These are phyloP conservation scores for Odontamblyopus lacepedii DNA, from an alignment of 2,797 vertebrate genomes.

Conservation along the genomic window DNA sequence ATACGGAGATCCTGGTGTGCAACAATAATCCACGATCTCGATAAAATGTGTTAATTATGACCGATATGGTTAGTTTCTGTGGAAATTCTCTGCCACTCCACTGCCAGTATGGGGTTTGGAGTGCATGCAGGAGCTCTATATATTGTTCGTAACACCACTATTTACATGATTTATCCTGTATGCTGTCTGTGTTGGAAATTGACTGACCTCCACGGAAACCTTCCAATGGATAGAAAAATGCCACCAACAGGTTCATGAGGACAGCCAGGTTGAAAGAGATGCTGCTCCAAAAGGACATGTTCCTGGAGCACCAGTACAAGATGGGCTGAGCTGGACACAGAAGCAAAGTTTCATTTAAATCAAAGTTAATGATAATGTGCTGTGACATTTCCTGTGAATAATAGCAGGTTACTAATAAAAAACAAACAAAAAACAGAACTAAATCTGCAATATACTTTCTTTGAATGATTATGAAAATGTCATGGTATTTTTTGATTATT, in stretches of 20 bases:
- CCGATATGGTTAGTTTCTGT: too few relatives aligned
- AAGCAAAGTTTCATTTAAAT: slow-evolving; percentile 21
- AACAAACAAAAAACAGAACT: not conserved
- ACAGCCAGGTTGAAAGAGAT: slow-evolving; percentile 99
- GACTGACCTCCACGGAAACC: slow-evolving; percentile 89
- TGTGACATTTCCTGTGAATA: not conserved
- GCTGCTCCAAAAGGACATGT: slow-evolving; percentile 99
- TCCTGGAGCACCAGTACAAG: slow-evolving; percentile 97
- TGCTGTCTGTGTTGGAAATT: not conserved
- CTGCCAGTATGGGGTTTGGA: too few relatives aligned
- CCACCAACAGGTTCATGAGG: slow-evolving; percentile 97
- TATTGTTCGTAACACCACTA: not conserved
- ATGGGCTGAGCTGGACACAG: slow-evolving; percentile 88
- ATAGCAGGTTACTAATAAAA: not conserved
- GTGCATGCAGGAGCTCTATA: not conserved
- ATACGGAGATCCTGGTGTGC: too few relatives aligned
- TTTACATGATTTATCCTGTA: not conserved
- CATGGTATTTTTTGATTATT: not conserved
- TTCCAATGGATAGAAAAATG: slow-evolving; percentile 97
- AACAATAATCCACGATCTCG: too few relatives aligned
- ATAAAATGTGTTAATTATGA: too few relatives aligned
- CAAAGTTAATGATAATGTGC: not conserved
- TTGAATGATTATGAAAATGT: not conserved
- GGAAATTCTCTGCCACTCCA: too few relatives aligned
- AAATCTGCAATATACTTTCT: not conserved